Percentiles rank a stretch among this genome's conserved stretches.
Evolutionary conservation across 2,888 invertebrate species (phyloP).

Genomic region (Frankliniella intonsa): DNA sequence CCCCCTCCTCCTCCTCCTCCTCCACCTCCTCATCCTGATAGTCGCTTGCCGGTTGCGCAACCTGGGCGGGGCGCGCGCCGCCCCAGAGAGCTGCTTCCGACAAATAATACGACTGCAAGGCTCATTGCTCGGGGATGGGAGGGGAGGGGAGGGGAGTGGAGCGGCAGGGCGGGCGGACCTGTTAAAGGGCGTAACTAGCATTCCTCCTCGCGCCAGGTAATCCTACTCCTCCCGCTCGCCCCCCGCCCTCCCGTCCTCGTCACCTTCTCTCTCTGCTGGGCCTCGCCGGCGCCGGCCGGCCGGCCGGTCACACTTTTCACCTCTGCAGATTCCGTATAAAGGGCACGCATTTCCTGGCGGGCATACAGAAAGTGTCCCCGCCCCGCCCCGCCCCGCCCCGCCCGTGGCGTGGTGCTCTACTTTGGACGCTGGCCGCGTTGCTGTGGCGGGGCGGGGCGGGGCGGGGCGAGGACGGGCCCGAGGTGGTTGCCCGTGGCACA

Average conservation of each 20-base stretch:
- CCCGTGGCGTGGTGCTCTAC: background rate
- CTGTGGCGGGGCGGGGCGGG: background rate
- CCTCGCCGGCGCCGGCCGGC: too few relatives aligned
- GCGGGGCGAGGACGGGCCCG: background rate
- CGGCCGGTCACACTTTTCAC: background rate
- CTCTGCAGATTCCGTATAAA: background rate
- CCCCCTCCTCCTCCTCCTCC: too few relatives aligned
- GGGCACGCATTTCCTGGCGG: slow-evolving; percentile 22
- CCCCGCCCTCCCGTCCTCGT: background rate
- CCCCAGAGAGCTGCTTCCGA: background rate
- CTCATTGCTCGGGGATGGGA: background rate
- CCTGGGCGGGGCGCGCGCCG: background rate
- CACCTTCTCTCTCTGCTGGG: background rate
- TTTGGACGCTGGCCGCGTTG: background rate
- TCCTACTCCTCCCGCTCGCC: background rate
- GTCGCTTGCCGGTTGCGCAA: too few relatives aligned
- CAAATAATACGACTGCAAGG: background rate
- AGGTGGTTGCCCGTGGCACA: too few relatives aligned
- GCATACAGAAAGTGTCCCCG: background rate
- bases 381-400: background rate
- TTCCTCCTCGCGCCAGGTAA: background rate
- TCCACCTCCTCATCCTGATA: too few relatives aligned
- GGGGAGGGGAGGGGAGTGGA: background rate
- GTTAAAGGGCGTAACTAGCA: background rate
- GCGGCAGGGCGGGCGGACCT: background rate